phyloP scores from a whole-genome alignment of 30 jellyfish, hydroid and myxozoan genomes.

The Cassiopea andromeda region DNA sequence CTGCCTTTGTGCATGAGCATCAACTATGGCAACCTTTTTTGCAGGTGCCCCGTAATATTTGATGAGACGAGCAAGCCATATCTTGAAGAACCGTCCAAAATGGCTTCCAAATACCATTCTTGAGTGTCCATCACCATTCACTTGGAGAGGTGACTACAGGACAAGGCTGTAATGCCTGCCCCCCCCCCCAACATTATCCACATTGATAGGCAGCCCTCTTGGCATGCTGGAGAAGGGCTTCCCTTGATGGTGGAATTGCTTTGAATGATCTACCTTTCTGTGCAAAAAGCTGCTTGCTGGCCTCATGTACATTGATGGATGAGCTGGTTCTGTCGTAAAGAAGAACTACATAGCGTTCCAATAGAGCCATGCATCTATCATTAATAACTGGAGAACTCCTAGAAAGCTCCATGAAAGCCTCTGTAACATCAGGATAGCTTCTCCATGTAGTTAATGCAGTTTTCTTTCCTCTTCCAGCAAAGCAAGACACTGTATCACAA shows the following conservation, averaged over 20 bases:
- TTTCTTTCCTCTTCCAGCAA: conserved; percentile 45
- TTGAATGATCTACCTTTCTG: conserved; percentile 6
- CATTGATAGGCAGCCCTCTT: not conserved
- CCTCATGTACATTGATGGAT: conserved; percentile 14
- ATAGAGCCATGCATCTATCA: conserved; percentile 1
- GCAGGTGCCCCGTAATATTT: not conserved
- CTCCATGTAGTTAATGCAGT: conserved; percentile 61
- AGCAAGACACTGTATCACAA: conserved; percentile 55
- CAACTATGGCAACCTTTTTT: not conserved
- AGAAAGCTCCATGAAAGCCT: conserved; percentile 1
- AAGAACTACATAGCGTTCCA: conserved; percentile 14
- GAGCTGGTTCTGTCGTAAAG: conserved; percentile 7
- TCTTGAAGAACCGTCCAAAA: not conserved
- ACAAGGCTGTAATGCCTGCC: not conserved
- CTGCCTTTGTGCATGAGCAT: not conserved
- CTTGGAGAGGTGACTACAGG: not conserved
- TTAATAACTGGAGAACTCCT: not conserved
- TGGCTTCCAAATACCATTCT: not conserved
- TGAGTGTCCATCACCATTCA: not conserved
- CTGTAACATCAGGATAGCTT: not conserved
- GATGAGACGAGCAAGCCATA: not conserved
- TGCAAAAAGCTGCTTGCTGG: conserved; percentile 21
- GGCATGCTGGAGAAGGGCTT: conserved; percentile 10
- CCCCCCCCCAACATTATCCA: not conserved
- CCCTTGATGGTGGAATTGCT: not conserved